Percentiles rank a stretch among this genome's conserved stretches.
Evolutionary conservation across 2,797 vertebrate species (phyloP).

Genomic region (Myotis planiceps): DNA sequence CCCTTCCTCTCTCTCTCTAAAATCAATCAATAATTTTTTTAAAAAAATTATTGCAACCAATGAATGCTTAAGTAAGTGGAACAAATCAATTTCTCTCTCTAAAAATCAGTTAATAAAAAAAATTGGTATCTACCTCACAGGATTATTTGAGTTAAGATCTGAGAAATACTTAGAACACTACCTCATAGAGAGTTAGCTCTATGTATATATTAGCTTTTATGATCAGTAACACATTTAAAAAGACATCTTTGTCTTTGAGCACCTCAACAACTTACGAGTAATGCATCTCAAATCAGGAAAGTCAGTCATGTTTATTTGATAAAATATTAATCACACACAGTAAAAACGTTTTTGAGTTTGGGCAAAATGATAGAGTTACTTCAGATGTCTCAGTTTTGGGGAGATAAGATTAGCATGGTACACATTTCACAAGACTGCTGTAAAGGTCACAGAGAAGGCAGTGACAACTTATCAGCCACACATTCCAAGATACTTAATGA

Average conservation of each 20-base stretch:
- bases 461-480: background rate
- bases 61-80: background rate
- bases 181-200: background rate
- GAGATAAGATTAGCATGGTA: background rate
- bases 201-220: background rate
- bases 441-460: background rate
- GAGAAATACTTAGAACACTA: background rate
- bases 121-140: background rate
- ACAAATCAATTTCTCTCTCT: background rate
- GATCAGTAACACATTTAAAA: background rate
- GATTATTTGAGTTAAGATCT: background rate
- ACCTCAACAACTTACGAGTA: background rate
- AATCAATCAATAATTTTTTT: no score
- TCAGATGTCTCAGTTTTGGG: background rate
- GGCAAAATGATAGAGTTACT: background rate
- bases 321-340: background rate
- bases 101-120: background rate
- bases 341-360: background rate
- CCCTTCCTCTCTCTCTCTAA: no score
- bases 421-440: background rate
- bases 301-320: conserved; percentile 2
- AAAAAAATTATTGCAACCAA: background rate
- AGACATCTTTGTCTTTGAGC: background rate
- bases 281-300: conserved; percentile 3
- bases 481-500: background rate